Conservation (phyloP, 2,888 invertebrate genomes). For the Lysandra coridon region DNA sequence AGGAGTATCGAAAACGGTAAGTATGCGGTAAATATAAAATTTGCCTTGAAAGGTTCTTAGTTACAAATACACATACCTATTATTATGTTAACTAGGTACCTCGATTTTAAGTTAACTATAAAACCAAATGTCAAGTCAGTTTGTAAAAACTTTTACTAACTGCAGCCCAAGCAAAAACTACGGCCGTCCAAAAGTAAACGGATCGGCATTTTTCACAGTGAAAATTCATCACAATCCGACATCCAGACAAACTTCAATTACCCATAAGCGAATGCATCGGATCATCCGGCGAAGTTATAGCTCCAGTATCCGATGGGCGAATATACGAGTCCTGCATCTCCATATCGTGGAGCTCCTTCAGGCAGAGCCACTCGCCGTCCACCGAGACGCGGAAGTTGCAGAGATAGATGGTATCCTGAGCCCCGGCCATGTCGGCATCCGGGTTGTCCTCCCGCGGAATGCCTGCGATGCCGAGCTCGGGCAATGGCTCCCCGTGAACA, state of each 20-base stretch:
- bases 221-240: background rate
- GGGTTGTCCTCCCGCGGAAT: slow-evolving; percentile 61
- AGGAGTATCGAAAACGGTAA: too few species aligned
- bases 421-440: slow-evolving; percentile 87
- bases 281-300: slow-evolving; percentile 82
- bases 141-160: too few species aligned
- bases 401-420: slow-evolving; percentile 97
- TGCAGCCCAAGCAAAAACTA: too few species aligned
- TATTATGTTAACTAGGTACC: too few species aligned
- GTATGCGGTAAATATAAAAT: too few species aligned
- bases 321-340: slow-evolving; percentile 88
- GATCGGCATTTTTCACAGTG: too few species aligned
- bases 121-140: too few species aligned
- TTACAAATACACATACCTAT: too few species aligned
- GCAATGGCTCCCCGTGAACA: slow-evolving; percentile 72
- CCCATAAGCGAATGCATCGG: slow-evolving; percentile 80
- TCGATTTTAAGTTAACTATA: too few species aligned
- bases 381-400: slow-evolving; percentile 98
- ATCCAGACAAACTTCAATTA: slow-evolving; percentile 46
- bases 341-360: slow-evolving; percentile 96
- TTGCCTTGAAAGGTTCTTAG: too few species aligned
- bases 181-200: too few species aligned
- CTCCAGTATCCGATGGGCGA: slow-evolving; percentile 83
- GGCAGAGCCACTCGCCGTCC: slow-evolving; percentile 97
- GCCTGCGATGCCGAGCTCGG: slow-evolving; percentile 63